These are phyloP conservation scores for Mamestra brassicae DNA, from an alignment of 2,888 invertebrate species.

Conservation along the genomic window DNA sequence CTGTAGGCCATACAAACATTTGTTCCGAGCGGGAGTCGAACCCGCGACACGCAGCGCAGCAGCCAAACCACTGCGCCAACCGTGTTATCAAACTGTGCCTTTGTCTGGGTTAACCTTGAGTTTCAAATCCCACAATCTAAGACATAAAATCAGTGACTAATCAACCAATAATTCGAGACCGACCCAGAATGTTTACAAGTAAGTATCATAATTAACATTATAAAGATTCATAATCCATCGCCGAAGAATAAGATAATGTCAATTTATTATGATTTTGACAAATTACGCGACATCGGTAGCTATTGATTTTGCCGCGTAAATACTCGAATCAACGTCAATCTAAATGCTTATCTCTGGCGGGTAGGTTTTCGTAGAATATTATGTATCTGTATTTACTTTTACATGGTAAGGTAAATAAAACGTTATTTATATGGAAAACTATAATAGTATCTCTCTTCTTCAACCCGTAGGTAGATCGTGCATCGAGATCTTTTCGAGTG, in stretches of 20 bases:
- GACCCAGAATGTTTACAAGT: constrained; percentile 4
- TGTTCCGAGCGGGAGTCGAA: too few species aligned
- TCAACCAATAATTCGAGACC: constrained; percentile 8
- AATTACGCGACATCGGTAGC: constrained; percentile 22
- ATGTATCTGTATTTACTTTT: neutral
- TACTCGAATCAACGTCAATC: constrained; percentile 11
- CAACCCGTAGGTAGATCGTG: neutral
- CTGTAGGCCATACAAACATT: too few species aligned
- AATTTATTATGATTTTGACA: constrained; percentile 48
- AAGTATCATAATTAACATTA: constrained; percentile 7
- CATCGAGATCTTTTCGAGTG: neutral
- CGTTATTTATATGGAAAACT: neutral
- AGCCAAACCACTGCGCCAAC: too few species aligned
- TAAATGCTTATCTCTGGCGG: constrained; percentile 13
- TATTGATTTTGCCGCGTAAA: constrained; percentile 37
- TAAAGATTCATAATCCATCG: constrained; percentile 28
- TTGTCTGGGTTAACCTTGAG: too few species aligned
- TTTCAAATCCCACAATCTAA: neutral
- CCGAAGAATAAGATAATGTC: constrained; percentile 38
- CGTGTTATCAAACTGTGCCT: too few species aligned
- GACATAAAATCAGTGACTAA: constrained; percentile 18
- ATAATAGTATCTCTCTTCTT: neutral
- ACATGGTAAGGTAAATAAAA: neutral
- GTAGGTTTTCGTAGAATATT: constrained; percentile 14
- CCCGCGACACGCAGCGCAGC: too few species aligned